A percentile compares a stretch with the other conserved stretches of the same genome.
phyloP scores from a whole-genome alignment of 1,140 invertebrate genomes.

The Drosophila kanapiae region DNA sequence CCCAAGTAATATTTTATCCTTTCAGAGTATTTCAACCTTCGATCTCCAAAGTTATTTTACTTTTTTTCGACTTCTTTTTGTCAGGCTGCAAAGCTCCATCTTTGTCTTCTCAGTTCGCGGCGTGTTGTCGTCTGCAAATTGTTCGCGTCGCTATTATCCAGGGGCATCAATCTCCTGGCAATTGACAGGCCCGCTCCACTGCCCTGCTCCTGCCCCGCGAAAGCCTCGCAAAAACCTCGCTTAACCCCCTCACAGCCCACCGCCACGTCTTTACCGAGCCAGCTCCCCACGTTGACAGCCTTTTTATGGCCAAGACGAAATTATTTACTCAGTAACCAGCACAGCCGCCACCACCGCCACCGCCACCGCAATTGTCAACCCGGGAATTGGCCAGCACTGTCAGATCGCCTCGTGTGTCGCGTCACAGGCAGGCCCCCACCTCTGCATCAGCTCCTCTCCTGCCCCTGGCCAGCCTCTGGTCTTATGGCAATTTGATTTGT shows the following conservation, averaged over 20 bases:
- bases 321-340: constrained; percentile 70
- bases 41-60: not conserved
- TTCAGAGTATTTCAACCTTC: not conserved
- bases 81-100: constrained; percentile 27
- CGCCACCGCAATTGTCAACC: constrained; percentile 73
- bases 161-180: constrained; percentile 78
- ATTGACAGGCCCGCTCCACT: constrained; percentile 64
- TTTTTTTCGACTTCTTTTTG: not conserved
- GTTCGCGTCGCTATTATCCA: constrained; percentile 83
- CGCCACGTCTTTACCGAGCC: not conserved
- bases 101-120: constrained; percentile 42
- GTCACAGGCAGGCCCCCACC: not conserved
- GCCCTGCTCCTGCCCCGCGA: not conserved
- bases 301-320: constrained; percentile 78
- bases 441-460: too few relatives aligned
- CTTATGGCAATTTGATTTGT: constrained; percentile 81
- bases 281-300: constrained; percentile 44
- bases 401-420: constrained; percentile 18
- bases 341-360: constrained; percentile 6
- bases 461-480: constrained; percentile 23
- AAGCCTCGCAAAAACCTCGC: not conserved
- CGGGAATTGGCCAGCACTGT: constrained; percentile 69
- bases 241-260: constrained; percentile 3
- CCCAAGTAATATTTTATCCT: too few relatives aligned
- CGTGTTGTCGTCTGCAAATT: constrained; percentile 82